These are phyloP conservation scores for Drosophila insularis DNA, from an alignment of 1,140 invertebrate genomes.

Conservation along the genomic window DNA sequence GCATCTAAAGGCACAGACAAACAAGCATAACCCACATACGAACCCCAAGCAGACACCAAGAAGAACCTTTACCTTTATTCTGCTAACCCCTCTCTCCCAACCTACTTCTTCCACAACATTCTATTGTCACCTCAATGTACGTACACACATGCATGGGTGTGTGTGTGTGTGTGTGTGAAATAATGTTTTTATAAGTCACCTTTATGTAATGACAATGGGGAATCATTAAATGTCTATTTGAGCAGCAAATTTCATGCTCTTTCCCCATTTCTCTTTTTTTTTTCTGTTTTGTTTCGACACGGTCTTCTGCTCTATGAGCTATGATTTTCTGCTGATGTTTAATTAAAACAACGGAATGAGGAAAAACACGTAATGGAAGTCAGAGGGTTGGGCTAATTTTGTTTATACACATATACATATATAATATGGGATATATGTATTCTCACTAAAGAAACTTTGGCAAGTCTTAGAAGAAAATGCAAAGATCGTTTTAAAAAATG, in stretches of 20 bases:
- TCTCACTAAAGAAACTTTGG: too few species aligned
- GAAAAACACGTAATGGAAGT: background rate
- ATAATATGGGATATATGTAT: too few species aligned
- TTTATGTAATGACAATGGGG: constrained; percentile 79
- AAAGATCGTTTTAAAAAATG: too few species aligned
- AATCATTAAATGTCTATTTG: constrained; percentile 80
- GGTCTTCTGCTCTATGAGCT: background rate
- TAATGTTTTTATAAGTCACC: constrained; percentile 80
- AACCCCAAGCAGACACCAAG: constrained; percentile 6
- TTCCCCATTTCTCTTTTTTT: constrained; percentile 21
- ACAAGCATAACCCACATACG: constrained; percentile 5
- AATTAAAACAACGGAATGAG: background rate
- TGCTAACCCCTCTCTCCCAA: background rate
- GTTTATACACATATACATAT: background rate
- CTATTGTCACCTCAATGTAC: background rate
- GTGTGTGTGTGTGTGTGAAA: constrained; percentile 59
- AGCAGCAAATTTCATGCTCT: constrained; percentile 27
- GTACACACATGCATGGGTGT: background rate
- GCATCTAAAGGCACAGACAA: constrained; percentile 38
- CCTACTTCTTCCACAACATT: background rate
- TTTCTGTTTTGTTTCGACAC: background rate
- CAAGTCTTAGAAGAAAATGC: too few species aligned
- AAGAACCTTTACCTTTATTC: constrained; percentile 2
- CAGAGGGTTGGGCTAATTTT: background rate
- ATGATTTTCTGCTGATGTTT: constrained; percentile 3